Conservation (phyloP, 2,888 invertebrate species). For the Clistopyga incitator region DNA sequence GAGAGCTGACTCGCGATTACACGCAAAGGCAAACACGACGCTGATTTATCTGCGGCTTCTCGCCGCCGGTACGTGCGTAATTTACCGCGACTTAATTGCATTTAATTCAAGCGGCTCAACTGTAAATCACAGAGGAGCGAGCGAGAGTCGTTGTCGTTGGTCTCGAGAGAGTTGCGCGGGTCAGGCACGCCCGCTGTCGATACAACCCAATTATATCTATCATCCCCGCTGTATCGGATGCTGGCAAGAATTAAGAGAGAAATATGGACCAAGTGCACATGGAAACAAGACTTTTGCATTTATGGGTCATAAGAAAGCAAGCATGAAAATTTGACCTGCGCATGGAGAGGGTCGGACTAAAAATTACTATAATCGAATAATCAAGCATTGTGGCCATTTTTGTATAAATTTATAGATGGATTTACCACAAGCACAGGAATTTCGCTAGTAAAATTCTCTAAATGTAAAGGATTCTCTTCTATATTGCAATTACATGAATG, state of each 20-base stretch:
- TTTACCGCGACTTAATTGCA: constrained; percentile 81
- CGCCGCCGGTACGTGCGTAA: constrained; percentile 68
- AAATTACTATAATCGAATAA: too few species aligned
- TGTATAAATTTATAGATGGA: too few species aligned
- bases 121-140: constrained; percentile 79
- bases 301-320: background rate
- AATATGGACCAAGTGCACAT: background rate
- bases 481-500: too few species aligned
- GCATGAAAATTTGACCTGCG: background rate
- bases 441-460: too few species aligned
- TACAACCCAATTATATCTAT: constrained; percentile 77
- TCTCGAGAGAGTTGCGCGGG: constrained; percentile 74
- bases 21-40: constrained; percentile 75
- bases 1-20: constrained; percentile 70
- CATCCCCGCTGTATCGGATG: constrained; percentile 44
- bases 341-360: background rate
- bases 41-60: constrained; percentile 74
- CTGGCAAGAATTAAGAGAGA: background rate
- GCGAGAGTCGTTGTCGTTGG: constrained; percentile 39
- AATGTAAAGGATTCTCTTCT: too few species aligned
- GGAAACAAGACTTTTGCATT: background rate
- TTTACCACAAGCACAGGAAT: too few species aligned
- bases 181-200: constrained; percentile 80
- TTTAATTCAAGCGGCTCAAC: constrained; percentile 79
- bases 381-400: too few species aligned